A percentile compares a stretch with the other conserved stretches of the same genome.
Evolutionary conservation across 2,797 vertebrate species (phyloP).

Genomic region (Geotrypetes seraphini): DNA sequence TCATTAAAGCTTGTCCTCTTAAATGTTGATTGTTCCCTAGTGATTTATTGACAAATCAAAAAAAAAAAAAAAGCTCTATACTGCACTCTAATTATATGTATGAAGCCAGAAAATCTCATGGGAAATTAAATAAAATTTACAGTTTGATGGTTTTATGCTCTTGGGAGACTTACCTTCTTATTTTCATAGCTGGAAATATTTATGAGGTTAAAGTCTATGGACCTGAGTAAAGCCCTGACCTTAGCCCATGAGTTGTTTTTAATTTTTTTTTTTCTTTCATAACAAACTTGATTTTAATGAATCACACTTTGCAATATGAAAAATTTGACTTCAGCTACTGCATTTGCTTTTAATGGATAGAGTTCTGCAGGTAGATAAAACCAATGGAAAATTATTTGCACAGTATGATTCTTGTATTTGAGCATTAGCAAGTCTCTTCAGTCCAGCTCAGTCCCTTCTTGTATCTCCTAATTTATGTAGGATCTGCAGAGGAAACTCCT

Average conservation of each 20-base stretch:
- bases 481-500: too few species aligned
- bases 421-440: neutral
- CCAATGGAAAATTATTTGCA: neutral
- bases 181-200: slow-evolving; percentile 86
- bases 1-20: slow-evolving; percentile 85
- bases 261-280: slow-evolving; percentile 9
- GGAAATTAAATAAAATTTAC: slow-evolving; percentile 98
- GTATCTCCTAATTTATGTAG: too few species aligned
- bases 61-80: slow-evolving; percentile 80
- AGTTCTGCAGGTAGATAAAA: slow-evolving; percentile 10
- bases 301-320: slow-evolving; percentile 19
- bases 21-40: slow-evolving; percentile 87
- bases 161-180: slow-evolving; percentile 91
- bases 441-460: neutral
- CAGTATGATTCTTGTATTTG: neutral
- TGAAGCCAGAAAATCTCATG: slow-evolving; percentile 83
- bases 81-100: slow-evolving; percentile 97
- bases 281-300: slow-evolving; percentile 35
- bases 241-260: slow-evolving; percentile 33
- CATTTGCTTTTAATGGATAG: slow-evolving; percentile 13
- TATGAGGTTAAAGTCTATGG: slow-evolving; percentile 76
- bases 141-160: slow-evolving; percentile 84
- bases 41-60: slow-evolving; percentile 95
- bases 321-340: slow-evolving; percentile 11
- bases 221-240: slow-evolving; percentile 63